Evolutionary conservation across 1,140 invertebrate genomes (phyloP), one percentile per base, ranked within the genome.

Genomic region (Agrypnia vestita): DNA sequence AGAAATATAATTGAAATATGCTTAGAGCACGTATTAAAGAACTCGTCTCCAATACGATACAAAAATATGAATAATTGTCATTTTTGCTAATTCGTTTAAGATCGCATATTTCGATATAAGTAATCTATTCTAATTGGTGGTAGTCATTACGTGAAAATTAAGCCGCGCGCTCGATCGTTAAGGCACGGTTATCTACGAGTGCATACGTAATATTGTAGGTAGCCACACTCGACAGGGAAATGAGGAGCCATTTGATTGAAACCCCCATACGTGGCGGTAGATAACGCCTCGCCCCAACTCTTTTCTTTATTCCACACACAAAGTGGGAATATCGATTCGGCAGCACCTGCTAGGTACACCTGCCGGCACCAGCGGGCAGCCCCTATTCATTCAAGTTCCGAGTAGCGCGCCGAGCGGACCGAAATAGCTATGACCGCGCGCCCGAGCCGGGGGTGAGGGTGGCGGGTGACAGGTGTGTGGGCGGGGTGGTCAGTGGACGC

Each of bases 281-380:
- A 74, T 74, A 74, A 74, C 71, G 51, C 51, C 25, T 12, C 71
- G 71, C 71, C 71, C 67, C 44, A 47, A 56, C 56, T 43, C 78
- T 35, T 72, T 76, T 71, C 69, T 81, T 78, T 78, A 80, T 80
- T 80, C 73, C 61, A 71, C 61, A 74, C 71, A 73, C 53, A 73
- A 77, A 72, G 76, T 47, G 72, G 71, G 72, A 79, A 79, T 82
- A 82, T 82, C 80, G 80, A 82, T 82, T 76, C 13, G 62, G 76
- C 72, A 79, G 80, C 80, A 82, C 80, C 80, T 82, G 80, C 79
- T 72, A 71, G 25, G 73, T 72, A 53, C 62, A 67, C 69, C 69
- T 72, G 76, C 74, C 80, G 74, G 64, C 73, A 25, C 61, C 43
- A 53, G 72, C 69, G 43, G 47, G 46, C 76, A 71, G 47, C 44